Evolutionary conservation across 2,797 vertebrate genomes (phyloP), one percentile per base, ranked within the genome.

Genomic region (Sebastes nivosus): DNA sequence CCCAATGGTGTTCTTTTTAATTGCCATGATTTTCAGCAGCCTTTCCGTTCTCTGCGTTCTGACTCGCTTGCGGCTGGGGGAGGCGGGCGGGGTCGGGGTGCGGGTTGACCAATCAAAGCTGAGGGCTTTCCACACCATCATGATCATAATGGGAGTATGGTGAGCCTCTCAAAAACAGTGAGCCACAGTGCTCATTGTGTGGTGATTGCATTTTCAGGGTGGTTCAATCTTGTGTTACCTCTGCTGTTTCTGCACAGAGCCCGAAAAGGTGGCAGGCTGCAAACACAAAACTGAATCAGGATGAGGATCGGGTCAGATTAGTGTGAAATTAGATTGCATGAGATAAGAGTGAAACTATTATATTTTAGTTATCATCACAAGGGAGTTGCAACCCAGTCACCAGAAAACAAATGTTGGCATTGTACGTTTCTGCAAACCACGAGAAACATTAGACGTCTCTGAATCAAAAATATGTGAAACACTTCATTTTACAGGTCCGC

Each of bases 21-120:
- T 22, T 8, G 10, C 32, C 0, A 4, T 76, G 3, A 64, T 13
- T 18, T 64, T 69, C 58, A 72, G 13, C 27, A 76, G 59, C 46
- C 12, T 83, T 10, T 30, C 22, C 12, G 60, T 66, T 30, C 59
- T 79, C 65, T 25, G 24, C 6, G 71, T 65, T 74, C 63, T 83
- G 54, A 61, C 67, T 67, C 60, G 55, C 30, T 60, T 34, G 8
- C 32, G 67, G 5, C 72, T 32, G 0, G 72, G 72, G 18, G 46
- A 59, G 27, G 65, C 22, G 10, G 25, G 32, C 1, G n/a, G 25
- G 5, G 1, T 1, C 2, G 12, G 6, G 13, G 4, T 29, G 18
- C 36, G 2, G 25, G 18, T 46, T 2, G 75, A 75, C 74, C 54
- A 20, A 36, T 46, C 66, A 8, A 77, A 78, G 46, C 18, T 1